These are phyloP conservation scores for Samia ricini DNA, from an alignment of 1,140 invertebrate genomes.

Conservation along the genomic window DNA sequence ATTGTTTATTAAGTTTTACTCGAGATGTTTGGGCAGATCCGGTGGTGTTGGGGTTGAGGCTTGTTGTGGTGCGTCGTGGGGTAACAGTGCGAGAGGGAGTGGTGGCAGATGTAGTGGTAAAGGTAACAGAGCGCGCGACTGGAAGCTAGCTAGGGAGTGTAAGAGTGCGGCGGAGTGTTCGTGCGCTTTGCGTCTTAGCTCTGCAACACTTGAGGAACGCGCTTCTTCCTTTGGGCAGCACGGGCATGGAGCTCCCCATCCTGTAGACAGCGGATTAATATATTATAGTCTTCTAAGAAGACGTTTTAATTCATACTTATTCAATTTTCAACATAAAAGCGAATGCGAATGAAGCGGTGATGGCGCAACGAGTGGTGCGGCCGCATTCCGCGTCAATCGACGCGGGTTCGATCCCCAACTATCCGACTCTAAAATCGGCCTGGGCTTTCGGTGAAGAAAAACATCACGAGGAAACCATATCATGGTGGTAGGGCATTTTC, in stretches of 20 bases:
- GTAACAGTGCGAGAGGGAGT: slow-evolving; percentile 69
- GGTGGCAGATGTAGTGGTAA: slow-evolving; percentile 77
- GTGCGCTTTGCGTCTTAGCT: slow-evolving; percentile 91
- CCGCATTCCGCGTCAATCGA: too few relatives aligned
- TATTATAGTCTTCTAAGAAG: too few relatives aligned
- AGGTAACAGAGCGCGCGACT: slow-evolving; percentile 78
- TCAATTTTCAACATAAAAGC: too few relatives aligned
- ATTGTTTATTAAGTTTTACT: slow-evolving; percentile 28
- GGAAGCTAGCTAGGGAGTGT: slow-evolving; percentile 83
- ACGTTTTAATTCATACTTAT: too few relatives aligned
- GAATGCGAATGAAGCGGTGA: too few relatives aligned
- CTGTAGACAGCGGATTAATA: slow-evolving; percentile 25
- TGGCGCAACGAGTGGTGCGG: too few relatives aligned
- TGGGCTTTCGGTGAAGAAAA: too few relatives aligned
- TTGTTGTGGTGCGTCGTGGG: slow-evolving; percentile 63
- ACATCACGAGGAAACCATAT: too few relatives aligned
- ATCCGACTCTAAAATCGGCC: too few relatives aligned
- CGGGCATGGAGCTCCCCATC: slow-evolving; percentile 81
- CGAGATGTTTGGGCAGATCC: slow-evolving; percentile 64
- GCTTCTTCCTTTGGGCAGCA: slow-evolving; percentile 84
- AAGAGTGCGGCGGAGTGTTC: slow-evolving; percentile 92
- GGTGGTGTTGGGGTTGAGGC: slow-evolving; percentile 71
- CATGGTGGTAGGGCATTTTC: too few relatives aligned
- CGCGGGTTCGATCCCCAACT: too few relatives aligned
- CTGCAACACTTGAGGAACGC: slow-evolving; percentile 90